Evolutionary conservation across 1,140 invertebrate species (phyloP).

Genomic region (Heterodera schachtii): DNA sequence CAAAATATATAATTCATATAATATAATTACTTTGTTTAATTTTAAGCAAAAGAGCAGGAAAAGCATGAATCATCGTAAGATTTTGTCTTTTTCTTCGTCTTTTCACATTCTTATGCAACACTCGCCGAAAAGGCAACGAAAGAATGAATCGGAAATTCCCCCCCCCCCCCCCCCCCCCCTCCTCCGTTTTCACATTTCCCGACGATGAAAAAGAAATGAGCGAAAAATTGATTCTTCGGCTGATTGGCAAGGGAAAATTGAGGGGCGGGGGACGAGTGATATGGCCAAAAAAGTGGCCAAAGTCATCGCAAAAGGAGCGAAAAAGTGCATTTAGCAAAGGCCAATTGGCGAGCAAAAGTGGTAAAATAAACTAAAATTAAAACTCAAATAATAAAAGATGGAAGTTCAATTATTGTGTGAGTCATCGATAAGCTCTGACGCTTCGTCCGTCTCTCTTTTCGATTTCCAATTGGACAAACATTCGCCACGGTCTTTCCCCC

Average conservation of each 20-base stretch:
- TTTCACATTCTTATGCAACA: no score
- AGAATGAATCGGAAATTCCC: not conserved
- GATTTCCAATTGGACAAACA: not conserved
- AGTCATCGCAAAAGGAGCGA: not conserved
- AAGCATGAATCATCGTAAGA: not conserved
- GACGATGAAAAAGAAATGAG: not conserved
- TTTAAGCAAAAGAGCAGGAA: not conserved
- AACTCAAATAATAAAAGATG: no score
- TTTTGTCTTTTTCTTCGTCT: no score
- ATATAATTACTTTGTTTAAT: no score
- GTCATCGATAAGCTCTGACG: not conserved
- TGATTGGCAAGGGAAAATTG: not conserved
- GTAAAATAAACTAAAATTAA: not conserved
- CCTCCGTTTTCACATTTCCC: no score
- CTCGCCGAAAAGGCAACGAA: not conserved
- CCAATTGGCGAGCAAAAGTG: not conserved
- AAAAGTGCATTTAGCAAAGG: not conserved
- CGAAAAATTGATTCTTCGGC: not conserved
- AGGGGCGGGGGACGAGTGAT: not conserved
- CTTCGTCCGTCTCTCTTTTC: no score
- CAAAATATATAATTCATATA: no score
- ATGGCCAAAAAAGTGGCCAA: not conserved
- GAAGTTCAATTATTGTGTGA: not conserved
- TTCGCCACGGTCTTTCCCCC: not conserved
- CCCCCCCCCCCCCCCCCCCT: not conserved